Evolutionary conservation across 2,113 vertebrate species (phyloP).

Genomic region (Apistogramma diplotaenia): DNA sequence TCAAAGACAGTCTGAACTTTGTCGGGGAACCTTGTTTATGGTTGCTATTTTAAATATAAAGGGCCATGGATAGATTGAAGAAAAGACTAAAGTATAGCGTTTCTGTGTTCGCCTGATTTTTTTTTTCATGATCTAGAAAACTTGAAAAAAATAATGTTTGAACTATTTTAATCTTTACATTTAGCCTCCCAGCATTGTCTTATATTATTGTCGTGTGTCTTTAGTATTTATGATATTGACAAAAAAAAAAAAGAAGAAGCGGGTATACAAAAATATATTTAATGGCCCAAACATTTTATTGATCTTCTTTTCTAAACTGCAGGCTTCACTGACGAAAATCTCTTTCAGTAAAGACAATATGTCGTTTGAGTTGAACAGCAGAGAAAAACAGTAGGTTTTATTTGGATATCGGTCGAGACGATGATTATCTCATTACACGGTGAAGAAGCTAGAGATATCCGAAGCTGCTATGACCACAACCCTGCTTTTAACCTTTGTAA

Average conservation of each 20-base stretch:
- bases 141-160: slow-evolving; percentile 87
- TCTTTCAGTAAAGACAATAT: slow-evolving; percentile 85
- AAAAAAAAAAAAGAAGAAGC: too few relatives aligned
- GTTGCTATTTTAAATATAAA: slow-evolving; percentile 61
- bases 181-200: slow-evolving; percentile 85
- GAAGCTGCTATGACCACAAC: slow-evolving; percentile 97
- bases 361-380: slow-evolving; percentile 84
- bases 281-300: slow-evolving; percentile 87
- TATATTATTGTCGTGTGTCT: slow-evolving; percentile 89
- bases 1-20: slow-evolving; percentile 69
- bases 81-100: slow-evolving; percentile 69
- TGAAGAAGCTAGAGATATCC: slow-evolving; percentile 77
- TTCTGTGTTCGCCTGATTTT: slow-evolving; percentile 76
- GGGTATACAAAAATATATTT: slow-evolving; percentile 93
- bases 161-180: slow-evolving; percentile 89
- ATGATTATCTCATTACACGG: slow-evolving; percentile 62
- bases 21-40: slow-evolving; percentile 65
- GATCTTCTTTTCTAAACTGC: slow-evolving; percentile 88
- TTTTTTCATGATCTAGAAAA: slow-evolving; percentile 85
- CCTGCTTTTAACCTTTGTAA: slow-evolving; percentile 91
- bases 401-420: slow-evolving; percentile 75
- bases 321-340: slow-evolving; percentile 88
- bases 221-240: slow-evolving; percentile 98
- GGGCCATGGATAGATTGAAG: slow-evolving; percentile 55
- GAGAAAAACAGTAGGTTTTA: slow-evolving; percentile 72